A percentile compares a stretch with the other conserved stretches of the same genome.
Evolutionary conservation across 2,888 invertebrate genomes (phyloP).

Genomic region (Synanthedon vespiformis): DNA sequence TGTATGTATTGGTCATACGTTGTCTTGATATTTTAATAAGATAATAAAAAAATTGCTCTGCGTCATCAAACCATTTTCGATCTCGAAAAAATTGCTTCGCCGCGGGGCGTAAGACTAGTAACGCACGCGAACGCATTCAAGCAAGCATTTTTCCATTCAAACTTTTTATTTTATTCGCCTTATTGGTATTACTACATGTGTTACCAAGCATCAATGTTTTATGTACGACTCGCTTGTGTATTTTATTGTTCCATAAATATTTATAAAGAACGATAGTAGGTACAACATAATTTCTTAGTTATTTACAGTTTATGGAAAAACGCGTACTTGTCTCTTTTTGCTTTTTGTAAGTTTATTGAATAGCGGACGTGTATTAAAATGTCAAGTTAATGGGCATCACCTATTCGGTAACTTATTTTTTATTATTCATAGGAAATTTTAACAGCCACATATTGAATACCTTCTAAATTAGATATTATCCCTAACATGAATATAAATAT

Average conservation of each 20-base stretch:
- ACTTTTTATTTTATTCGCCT: neutral
- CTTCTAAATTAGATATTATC: no score
- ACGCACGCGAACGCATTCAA: neutral
- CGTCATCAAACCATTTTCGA: neutral
- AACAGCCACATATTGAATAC: no score
- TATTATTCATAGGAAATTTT: no score
- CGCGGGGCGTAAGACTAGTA: neutral
- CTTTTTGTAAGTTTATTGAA: no score
- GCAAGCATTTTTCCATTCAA: neutral
- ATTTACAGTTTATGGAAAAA: neutral
- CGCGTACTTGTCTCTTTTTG: neutral
- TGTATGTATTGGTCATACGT: neutral
- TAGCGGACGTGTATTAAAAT: no score
- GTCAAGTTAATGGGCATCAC: no score
- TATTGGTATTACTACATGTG: neutral
- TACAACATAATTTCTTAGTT: neutral
- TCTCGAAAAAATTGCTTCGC: neutral
- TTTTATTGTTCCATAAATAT: neutral
- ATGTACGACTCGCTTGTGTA: neutral
- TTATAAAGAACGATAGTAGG: neutral
- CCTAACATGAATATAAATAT: no score
- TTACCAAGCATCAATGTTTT: neutral
- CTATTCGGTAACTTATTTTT: no score
- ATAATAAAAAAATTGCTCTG: neutral
- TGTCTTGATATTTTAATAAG: neutral